Base-by-base conservation (phyloP, 2,797 vertebrate species). In the Neosilurus mollespiculum region DNA sequence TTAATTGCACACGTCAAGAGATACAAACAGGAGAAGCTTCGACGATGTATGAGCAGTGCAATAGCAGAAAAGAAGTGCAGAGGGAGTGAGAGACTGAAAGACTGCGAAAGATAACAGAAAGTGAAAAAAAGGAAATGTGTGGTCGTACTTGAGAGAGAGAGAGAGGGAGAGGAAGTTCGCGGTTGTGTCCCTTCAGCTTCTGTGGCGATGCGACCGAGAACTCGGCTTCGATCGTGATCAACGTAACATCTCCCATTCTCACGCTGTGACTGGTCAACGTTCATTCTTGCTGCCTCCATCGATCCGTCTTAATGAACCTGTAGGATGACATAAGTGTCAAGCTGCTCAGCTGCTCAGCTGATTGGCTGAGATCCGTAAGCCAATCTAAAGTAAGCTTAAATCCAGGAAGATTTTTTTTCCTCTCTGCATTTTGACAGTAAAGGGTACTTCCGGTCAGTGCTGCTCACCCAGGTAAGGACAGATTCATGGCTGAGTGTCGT, bases 71-170 rank as follows among this genome's bases (percentile, higher is more conserved):
- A 65, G 61, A 83, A 70, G 82, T 79, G 86, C n/a, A 77, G 73
- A 85, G 70, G 81, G 73, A 37, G 71, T 26, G 51, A 30, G 24
- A 56, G 71, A 73, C 16, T 24, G 34, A 78, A 5, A 78, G 58
- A 26, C 20, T 43, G 56, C 2, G 15, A 64, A 20, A 59, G 73
- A 37, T 76, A 76, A 76, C 73, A 58, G 73, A 78, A 78, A 78
- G 76, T 24, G 22, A 64, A 78, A 62, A 62, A 88, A 59, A 86
- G 85, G 87, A 88, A 84, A 78, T 78, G 59, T 61, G 83, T 62
- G 78, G 59, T 71, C 20, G 59, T 72, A 71, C 70, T 53, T 78
- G 65, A 79, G 84, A 76, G 76, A 82, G 79, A 86, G 34, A 78
- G 56, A 79, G 67, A 79, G 26, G 49, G 53, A 79, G 62, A 87